These are phyloP conservation scores for Dendrocincla fuliginosa DNA, from an alignment of 2,797 vertebrate genomes.

Conservation along the genomic window DNA sequence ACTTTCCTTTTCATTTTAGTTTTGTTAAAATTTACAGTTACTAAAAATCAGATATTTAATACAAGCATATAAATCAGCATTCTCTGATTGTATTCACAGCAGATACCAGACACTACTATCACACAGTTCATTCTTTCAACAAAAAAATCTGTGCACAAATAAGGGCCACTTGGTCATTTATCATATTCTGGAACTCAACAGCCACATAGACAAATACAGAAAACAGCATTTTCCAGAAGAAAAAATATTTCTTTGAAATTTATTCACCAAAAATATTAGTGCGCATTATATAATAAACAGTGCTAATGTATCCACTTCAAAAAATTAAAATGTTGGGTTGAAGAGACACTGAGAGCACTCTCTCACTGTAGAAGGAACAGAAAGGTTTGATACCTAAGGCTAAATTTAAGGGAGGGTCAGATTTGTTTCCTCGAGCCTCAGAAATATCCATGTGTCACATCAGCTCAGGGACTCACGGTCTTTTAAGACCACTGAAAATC, in stretches of 20 bases:
- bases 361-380: not conserved
- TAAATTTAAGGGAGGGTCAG: not conserved
- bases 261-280: conserved; percentile 17
- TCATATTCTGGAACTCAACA: not conserved
- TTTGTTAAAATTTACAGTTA: conserved; percentile 30
- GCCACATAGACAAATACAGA: not conserved
- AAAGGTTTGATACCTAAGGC: not conserved
- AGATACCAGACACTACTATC: not conserved
- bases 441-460: not conserved
- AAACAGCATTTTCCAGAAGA: not conserved
- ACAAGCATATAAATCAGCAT: not conserved
- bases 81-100: not conserved
- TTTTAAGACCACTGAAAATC: not conserved
- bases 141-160: conserved; percentile 9
- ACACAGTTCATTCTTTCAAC: not conserved
- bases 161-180: conserved; percentile 26
- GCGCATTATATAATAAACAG: not conserved
- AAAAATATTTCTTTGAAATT: not conserved
- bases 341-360: not conserved
- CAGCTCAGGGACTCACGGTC: not conserved
- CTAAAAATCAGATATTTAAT: conserved; percentile 18
- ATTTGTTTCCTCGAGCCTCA: not conserved
- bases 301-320: not conserved
- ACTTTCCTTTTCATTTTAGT: conserved; percentile 22
- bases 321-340: not conserved